These are phyloP conservation scores for Glossophaga mutica DNA, from an alignment of 2,797 vertebrate genomes.

Conservation along the genomic window DNA sequence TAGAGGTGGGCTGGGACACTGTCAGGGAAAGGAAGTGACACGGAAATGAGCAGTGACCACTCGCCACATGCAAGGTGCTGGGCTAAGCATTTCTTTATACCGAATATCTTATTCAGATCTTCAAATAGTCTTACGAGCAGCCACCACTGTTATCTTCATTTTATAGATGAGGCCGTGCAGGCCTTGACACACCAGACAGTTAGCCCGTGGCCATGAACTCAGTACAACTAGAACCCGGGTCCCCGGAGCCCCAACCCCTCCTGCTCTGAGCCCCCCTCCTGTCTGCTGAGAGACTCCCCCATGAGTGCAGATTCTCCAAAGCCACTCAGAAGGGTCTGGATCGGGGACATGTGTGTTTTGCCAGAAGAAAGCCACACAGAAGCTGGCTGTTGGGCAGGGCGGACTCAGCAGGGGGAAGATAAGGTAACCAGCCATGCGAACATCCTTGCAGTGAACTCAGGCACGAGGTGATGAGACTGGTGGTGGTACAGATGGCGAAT, in stretches of 20 bases:
- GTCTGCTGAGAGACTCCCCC: neutral
- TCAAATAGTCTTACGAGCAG: neutral
- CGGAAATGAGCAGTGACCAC: neutral
- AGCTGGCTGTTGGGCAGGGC: no score
- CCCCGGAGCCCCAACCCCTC: no score
- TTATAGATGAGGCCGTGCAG: neutral
- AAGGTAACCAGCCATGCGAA: fast-evolving
- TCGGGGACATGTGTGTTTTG: fast-evolving
- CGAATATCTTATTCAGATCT: neutral
- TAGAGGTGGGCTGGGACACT: neutral
- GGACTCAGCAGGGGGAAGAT: fast-evolving
- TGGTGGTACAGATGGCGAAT: fast-evolving
- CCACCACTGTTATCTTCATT: no score
- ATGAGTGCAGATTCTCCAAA: neutral
- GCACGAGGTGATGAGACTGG: neutral
- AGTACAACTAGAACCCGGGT: neutral
- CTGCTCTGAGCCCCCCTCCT: no score
- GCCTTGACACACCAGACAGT: neutral
- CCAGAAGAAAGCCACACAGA: neutral
- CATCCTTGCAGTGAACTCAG: fast-evolving
- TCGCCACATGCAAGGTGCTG: neutral
- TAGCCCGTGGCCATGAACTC: neutral
- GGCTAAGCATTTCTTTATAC: neutral
- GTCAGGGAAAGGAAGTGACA: fast-evolving
- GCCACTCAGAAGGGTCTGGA: neutral